Evolutionary conservation across 2,113 vertebrate genomes (phyloP), one percentile per base, ranked within the genome.

Genomic region (Cavia aperea): DNA sequence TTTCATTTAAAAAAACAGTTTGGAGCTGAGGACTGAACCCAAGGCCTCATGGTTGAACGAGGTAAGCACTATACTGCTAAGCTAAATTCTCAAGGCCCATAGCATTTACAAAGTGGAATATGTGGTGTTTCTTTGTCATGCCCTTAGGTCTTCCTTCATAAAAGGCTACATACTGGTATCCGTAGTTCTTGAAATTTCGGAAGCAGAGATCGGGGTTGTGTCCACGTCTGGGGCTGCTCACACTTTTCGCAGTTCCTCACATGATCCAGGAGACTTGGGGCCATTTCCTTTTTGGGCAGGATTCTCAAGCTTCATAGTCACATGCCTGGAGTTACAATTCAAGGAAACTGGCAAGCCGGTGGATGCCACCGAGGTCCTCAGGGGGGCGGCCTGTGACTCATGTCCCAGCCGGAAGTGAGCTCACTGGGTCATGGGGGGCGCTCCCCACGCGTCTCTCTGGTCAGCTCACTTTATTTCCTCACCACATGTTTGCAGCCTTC

Each of bases 161-260:
- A 90, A 92, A 81, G 16, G 31, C 10, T 36, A 9, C 31, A 81
- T 29, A 31, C 51, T 13, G 36, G 39, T 21, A 19, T 39, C 31
- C 24, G 77, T 21, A 26, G 54, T 93, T 60, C 70, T 43, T 49
- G 15, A 90, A 49, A 15, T 23, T 33, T 63, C 26, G 73, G 49
- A 89, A 81, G 21, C 1, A 7, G 81, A 77, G 79, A 68, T 16
- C 81, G 56, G 54, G 82, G 24, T 11, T 11, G 7, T 15, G 46
- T 33, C 39, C 11, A 2, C 11, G 62, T 73, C 58, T 10, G 11
- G n/a, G 78, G 11, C 15, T 36, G 5, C n/a, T 23, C 4, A 0
- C 11, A 18, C n/a, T 36, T 7, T 9, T 56, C 58, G 62, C 4
- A 5, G 43, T 23, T 29, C 49, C 8, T 18, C 21, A 29, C 21